A percentile compares a stretch with the other conserved stretches of the same genome.
Conservation (phyloP, 2,888 invertebrate genomes). For the Pammene aurita region DNA sequence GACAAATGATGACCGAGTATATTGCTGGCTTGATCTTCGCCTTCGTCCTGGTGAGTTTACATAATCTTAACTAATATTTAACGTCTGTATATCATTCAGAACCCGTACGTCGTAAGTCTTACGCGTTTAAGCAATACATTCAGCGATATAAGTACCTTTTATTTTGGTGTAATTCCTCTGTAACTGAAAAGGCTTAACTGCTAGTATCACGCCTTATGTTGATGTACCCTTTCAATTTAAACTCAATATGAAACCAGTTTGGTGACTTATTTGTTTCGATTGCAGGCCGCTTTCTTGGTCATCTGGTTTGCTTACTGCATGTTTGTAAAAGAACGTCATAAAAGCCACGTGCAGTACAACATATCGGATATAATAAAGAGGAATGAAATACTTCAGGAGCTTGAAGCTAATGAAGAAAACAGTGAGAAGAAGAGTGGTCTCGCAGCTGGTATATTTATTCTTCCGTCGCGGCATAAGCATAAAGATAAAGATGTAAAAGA, state of each 20-base stretch:
- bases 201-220: neutral
- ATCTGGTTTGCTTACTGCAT: conserved; percentile 75
- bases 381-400: conserved; percentile 55
- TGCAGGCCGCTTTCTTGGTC: conserved; percentile 67
- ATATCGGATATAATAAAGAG: conserved; percentile 65
- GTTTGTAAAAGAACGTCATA: conserved; percentile 73
- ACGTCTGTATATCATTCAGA: neutral
- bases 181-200: conserved; percentile 1
- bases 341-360: conserved; percentile 65
- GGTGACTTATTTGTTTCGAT: conserved; percentile 40
- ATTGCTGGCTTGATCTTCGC: conserved; percentile 71
- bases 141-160: neutral
- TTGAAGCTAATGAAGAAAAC: conserved; percentile 50
- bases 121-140: conserved; percentile 3
- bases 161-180: neutral
- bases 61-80: conserved; percentile 26
- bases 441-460: conserved; percentile 65
- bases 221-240: neutral
- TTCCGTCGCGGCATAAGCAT: conserved; percentile 67
- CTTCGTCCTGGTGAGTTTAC: conserved; percentile 69
- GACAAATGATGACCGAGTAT: conserved; percentile 64
- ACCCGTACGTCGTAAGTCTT: neutral
- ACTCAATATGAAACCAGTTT: conserved; percentile 21
- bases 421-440: conserved; percentile 57
- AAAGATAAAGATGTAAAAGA: conserved; percentile 39